phyloP scores from a whole-genome alignment of 2,113 vertebrate species.

The Penelope pileata region DNA sequence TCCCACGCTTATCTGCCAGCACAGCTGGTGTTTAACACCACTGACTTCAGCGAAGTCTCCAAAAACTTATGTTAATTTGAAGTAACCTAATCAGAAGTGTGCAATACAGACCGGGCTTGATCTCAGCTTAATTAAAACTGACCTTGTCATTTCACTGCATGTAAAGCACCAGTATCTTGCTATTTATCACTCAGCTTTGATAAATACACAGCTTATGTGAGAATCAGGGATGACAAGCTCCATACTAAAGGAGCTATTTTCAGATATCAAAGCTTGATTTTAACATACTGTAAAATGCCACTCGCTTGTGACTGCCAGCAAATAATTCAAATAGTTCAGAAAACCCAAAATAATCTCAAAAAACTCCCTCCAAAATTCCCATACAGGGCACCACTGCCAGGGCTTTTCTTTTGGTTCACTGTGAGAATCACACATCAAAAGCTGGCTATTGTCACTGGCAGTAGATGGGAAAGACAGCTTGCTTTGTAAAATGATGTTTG shows the following conservation, averaged over 20 bases:
- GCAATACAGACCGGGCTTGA: constrained; percentile 81
- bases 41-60: constrained; percentile 84
- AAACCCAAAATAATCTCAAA: constrained; percentile 70
- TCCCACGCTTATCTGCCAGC: constrained; percentile 87
- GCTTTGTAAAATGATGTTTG: constrained; percentile 68
- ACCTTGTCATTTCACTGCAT: constrained; percentile 81
- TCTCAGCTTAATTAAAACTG: constrained; percentile 87
- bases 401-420: constrained; percentile 52
- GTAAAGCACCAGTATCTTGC: constrained; percentile 78
- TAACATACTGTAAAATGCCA: constrained; percentile 64
- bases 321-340: constrained; percentile 71
- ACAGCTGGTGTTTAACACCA: constrained; percentile 89
- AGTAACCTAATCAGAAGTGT: constrained; percentile 87
- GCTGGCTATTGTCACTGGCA: constrained; percentile 63
- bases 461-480: constrained; percentile 59
- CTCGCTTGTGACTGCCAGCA: constrained; percentile 51
- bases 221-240: constrained; percentile 65
- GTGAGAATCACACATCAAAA: constrained; percentile 54
- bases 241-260: constrained; percentile 69
- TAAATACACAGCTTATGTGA: constrained; percentile 71
- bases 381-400: constrained; percentile 35
- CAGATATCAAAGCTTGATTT: constrained; percentile 66
- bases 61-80: constrained; percentile 87
- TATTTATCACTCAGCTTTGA: constrained; percentile 75
- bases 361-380: constrained; percentile 33